phyloP scores from a whole-genome alignment of 2,113 vertebrate genomes.

The Syngnathoides biaculeatus region DNA sequence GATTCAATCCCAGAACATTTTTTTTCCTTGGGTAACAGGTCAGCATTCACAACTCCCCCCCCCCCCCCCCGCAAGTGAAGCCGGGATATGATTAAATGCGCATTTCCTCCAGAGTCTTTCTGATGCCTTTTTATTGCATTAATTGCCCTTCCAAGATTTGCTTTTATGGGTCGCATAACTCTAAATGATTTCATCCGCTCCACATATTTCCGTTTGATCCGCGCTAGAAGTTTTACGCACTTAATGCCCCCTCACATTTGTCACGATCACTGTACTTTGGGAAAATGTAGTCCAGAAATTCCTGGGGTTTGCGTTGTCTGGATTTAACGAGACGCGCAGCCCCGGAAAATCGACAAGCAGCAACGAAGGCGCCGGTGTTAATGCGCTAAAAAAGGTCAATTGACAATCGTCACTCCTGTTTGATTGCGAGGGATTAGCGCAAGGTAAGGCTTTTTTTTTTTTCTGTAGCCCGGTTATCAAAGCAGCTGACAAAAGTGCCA shows the following conservation, averaged over 20 bases:
- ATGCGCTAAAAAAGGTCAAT: slow-evolving; percentile 1
- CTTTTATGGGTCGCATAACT: slow-evolving; percentile 27
- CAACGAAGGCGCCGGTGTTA: slow-evolving; percentile 24
- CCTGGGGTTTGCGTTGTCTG: slow-evolving; percentile 36
- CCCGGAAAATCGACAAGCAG: slow-evolving; percentile 21
- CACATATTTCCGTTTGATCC: slow-evolving; percentile 36
- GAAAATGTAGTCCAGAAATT: slow-evolving; percentile 40
- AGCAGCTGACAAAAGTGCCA: neutral
- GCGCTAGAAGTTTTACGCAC: slow-evolving; percentile 10
- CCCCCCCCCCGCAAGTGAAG: slow-evolving; percentile 27
- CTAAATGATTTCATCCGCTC: slow-evolving; percentile 44
- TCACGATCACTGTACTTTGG: slow-evolving; percentile 46
- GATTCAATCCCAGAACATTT: slow-evolving; percentile 36
- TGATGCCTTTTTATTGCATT: slow-evolving; percentile 30
- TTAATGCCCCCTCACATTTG: slow-evolving; percentile 33
- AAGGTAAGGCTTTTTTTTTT: neutral
- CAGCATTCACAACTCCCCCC: slow-evolving; percentile 34
- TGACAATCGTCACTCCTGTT: neutral
- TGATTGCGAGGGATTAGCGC: neutral
- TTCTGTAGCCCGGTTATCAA: neutral
- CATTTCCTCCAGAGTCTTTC: slow-evolving; percentile 39
- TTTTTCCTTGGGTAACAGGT: slow-evolving; percentile 11
- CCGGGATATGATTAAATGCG: slow-evolving; percentile 37
- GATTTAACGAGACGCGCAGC: slow-evolving; percentile 53
- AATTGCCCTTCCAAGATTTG: slow-evolving; percentile 40